Conservation (phyloP, 2,113 vertebrate genomes). For the Aegithalos caudatus region DNA sequence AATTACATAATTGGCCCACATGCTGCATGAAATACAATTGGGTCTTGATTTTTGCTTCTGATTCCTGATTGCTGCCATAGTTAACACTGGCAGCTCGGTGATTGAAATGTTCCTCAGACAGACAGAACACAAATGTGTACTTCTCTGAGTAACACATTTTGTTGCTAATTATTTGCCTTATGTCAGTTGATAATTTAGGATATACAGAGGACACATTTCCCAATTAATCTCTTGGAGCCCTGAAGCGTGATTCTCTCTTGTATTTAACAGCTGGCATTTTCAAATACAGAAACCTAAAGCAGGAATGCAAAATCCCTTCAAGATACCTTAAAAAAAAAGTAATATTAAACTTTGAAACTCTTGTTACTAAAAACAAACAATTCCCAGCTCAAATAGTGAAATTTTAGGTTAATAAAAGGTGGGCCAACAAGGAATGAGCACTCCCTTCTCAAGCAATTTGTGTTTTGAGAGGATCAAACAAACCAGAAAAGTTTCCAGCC, state of each 20-base stretch:
- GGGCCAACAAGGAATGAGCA: neutral
- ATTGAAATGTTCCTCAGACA: neutral
- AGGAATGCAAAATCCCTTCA: neutral
- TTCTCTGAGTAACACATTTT: neutral
- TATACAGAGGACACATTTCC: neutral
- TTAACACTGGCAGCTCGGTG: neutral
- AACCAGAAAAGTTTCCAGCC: neutral
- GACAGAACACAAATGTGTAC: neutral
- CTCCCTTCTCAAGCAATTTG: neutral
- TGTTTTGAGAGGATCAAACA: neutral
- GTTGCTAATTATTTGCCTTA: constrained; percentile 46
- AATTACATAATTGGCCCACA: constrained; percentile 31
- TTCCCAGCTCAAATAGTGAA: neutral
- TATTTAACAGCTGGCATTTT: neutral
- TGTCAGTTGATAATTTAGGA: neutral
- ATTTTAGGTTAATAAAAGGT: neutral
- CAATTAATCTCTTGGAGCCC: constrained; percentile 17
- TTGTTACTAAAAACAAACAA: neutral
- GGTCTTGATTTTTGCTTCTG: neutral
- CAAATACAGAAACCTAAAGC: neutral
- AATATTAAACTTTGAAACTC: neutral
- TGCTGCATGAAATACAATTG: neutral
- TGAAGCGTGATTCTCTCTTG: neutral
- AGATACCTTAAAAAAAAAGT: neutral
- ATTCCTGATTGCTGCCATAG: neutral